These are phyloP conservation scores for Corythornis madagascariensis DNA, from an alignment of 2,113 vertebrate genomes.

Conservation along the genomic window DNA sequence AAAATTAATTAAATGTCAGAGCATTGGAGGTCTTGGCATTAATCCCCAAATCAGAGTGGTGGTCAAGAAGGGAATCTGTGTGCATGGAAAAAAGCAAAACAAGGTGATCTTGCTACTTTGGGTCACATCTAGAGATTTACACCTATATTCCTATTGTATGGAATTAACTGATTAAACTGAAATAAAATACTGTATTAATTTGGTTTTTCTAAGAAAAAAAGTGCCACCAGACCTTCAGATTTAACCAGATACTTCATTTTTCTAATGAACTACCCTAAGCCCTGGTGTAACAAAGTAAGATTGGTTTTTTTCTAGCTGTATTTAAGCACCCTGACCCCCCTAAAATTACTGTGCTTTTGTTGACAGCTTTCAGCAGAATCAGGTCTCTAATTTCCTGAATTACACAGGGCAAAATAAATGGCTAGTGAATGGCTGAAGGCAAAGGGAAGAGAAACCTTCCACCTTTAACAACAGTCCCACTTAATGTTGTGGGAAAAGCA, in stretches of 20 bases:
- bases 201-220: too few species aligned
- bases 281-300: too few species aligned
- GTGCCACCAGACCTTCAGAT: too few species aligned
- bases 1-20: neutral
- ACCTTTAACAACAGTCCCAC: neutral
- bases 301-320: neutral
- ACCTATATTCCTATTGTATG: too few species aligned
- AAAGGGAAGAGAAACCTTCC: neutral
- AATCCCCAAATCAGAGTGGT: neutral
- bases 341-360: neutral
- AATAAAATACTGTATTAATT: too few species aligned
- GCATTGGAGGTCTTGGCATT: neutral
- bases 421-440: neutral
- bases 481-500: neutral
- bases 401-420: neutral
- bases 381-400: neutral
- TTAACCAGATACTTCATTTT: too few species aligned
- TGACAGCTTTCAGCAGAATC: neutral
- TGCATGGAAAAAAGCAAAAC: too few species aligned
- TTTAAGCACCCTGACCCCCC: neutral
- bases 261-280: too few species aligned
- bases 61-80: neutral
- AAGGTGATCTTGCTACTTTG: too few species aligned
- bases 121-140: too few species aligned
- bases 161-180: too few species aligned